Base-by-base conservation (phyloP, 1,140 invertebrate species). In the Oreohelix idahoensis region DNA sequence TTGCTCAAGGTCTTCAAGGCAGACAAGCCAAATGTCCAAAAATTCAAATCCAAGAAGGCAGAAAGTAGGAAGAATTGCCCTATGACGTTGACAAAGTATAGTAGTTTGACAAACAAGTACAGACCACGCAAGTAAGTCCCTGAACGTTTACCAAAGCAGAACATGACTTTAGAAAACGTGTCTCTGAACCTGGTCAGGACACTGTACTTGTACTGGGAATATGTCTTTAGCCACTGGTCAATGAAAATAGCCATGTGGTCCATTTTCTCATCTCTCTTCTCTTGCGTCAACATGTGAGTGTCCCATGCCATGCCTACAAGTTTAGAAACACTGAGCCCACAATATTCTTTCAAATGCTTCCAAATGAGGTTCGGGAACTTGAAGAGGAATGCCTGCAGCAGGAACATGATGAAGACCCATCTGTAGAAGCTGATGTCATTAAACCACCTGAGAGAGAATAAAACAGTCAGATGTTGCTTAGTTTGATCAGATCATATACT, bases 361-460 rank as follows among this genome's bases (percentile, higher is more conserved):
- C 91, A 93, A 8, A 93, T 36, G 63, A 90, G 83, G 58, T 89
- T 87, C 15, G 93, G 93, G 39, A 93, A 85, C 38, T 92, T 88
- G 85, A 93, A 93, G 73, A 92, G 86, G 26, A 92, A 86, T 0
- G 93, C 93, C 87, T 92, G 91, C 20, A 93, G 83, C 1, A 93
- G 83, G n/a, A 93, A 87, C 70, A 93, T 90, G 53, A 93, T 91
- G 1, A 93, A 93, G 35, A 93, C 93, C 93, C 93, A 93, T 87
- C 93, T 93, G 87, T 93, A 93, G 79, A 38, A 81, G 49, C 79
- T 32, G 15, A 81, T n/a, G 45, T 81, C 79, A 81, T 81, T 81
- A 42, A 36, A 81, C 79, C 79, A 81, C 36, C 79, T 81, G 45
- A 10, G 42, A 81, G n/a, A 53, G 49, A 75, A 75, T 11, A 49